Evolutionary conservation across 1,140 invertebrate genomes (phyloP), one percentile per base, ranked within the genome.

Genomic region (Alviniconcha marisindica): DNA sequence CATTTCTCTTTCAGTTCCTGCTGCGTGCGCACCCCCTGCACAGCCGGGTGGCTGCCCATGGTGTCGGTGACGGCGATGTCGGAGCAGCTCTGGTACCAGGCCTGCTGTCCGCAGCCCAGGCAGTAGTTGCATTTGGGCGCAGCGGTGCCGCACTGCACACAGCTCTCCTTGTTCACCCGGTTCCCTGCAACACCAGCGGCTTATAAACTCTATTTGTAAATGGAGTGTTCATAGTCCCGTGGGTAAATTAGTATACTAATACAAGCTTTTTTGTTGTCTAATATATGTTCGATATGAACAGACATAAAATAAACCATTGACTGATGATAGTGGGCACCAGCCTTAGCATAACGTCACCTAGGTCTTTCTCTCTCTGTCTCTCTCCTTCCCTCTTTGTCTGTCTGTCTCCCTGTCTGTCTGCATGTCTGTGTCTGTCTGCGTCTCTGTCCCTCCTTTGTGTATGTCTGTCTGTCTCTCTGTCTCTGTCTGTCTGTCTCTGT

Each of bases 81-180:
- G 21, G 87, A 84, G 79, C 88, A 89, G 40, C 82, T 79, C 51
- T 87, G 86, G 69, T 85, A 89, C 83, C 88, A 87, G 66, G 85
- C 87, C 76, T 89, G 87, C 18, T 74, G 82, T 33, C 88, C 87
- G 63, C 84, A 84, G n/a, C 86, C 85, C 77, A 80, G 83, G 38
- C 82, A 83, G 71, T 81, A 84, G 40, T 21, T 82, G 54, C 36
- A 81, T 51, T 31, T 31, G 36, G 36, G 38, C 69, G 51, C 44
- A 42, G 44, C 51, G 77, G 42, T 79, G 73, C 42, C 73, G 80
- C 87, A 80, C 84, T 28, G 31, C 21, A 80, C 78, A 40, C 78
- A 80, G 40, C 38, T 66, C 36, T 66, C 31, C 4, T 60, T 60
- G 78, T 56, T 56, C 44, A 40, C 38, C 56, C 83, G 85, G 66